Conservation (phyloP, 2,113 vertebrate species). For the Progne subis region DNA sequence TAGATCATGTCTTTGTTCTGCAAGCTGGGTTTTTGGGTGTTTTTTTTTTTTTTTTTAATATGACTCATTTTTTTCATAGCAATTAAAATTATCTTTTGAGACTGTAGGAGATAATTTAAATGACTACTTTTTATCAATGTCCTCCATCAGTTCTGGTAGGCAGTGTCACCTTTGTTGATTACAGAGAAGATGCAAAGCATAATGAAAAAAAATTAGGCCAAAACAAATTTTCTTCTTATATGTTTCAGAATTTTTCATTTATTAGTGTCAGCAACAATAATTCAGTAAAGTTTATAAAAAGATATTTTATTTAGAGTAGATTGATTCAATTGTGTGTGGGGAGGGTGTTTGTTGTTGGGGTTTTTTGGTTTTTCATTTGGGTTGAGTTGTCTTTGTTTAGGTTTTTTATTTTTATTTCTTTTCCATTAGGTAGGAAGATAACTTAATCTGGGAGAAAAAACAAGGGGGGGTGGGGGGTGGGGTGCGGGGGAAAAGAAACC, state of each 20-base stretch:
- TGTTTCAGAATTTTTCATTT: not conserved
- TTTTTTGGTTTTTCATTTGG: too few relatives aligned
- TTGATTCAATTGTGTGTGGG: not conserved
- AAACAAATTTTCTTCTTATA: not conserved
- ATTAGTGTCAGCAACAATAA: not conserved
- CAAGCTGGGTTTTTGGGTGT: not conserved
- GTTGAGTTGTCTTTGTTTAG: too few relatives aligned
- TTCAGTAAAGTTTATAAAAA: not conserved
- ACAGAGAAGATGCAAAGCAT: not conserved
- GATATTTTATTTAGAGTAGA: not conserved
- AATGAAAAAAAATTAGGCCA: not conserved
- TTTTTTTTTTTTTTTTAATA: not conserved
- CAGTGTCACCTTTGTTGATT: not conserved
- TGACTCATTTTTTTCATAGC: not conserved
- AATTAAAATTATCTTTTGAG: not conserved
- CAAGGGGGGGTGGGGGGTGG: too few relatives aligned
- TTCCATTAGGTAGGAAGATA: not conserved
- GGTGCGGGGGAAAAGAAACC: not conserved
- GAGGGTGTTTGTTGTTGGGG: accelerated
- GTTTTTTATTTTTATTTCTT: not conserved
- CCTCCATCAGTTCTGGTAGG: not conserved
- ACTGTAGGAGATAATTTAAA: not conserved
- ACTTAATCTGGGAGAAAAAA: not conserved
- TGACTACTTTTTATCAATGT: not conserved
- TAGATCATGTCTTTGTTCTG: not conserved